Conservation (phyloP, 2,797 vertebrate species). For the Bradypodion ventrale region DNA sequence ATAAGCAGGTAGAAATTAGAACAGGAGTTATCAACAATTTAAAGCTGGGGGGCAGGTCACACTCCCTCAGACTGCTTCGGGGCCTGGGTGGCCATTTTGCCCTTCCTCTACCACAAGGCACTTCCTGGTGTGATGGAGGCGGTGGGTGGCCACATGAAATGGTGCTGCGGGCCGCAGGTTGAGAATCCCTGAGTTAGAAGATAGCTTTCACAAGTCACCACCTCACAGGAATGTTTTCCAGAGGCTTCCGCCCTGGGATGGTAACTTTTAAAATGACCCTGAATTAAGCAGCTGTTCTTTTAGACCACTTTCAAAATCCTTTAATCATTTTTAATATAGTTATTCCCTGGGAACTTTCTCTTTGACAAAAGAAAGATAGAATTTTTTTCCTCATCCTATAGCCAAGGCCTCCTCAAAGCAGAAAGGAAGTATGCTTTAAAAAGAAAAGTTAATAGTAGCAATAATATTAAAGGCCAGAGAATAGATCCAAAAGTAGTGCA, state of each 20-base stretch:
- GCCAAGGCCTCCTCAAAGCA: slow-evolving; percentile 3
- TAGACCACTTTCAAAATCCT: neutral
- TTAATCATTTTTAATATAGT: rapidly evolving
- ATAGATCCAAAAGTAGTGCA: slow-evolving; percentile 62
- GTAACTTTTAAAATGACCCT: slow-evolving; percentile 3
- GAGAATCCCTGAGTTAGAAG: too few relatives aligned
- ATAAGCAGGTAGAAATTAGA: neutral
- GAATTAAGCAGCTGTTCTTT: neutral
- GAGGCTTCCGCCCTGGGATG: neutral
- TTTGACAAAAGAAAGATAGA: slow-evolving; percentile 9
- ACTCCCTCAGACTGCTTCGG: too few relatives aligned
- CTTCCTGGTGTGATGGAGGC: too few relatives aligned
- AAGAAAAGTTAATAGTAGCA: slow-evolving; percentile 69
- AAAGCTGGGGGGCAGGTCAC: too few relatives aligned
- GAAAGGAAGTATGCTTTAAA: slow-evolving; percentile 54
- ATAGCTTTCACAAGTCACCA: neutral
- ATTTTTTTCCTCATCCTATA: neutral
- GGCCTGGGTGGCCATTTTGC: too few relatives aligned
- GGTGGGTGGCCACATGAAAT: too few relatives aligned
- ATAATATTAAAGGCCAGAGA: slow-evolving; percentile 66
- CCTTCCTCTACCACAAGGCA: too few relatives aligned
- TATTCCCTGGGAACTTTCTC: neutral
- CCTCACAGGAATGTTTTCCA: neutral
- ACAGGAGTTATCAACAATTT: too few relatives aligned
- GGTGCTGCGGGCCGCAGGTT: too few relatives aligned